Base-by-base conservation (phyloP, 2,113 vertebrate genomes). In the Euleptes europaea region DNA sequence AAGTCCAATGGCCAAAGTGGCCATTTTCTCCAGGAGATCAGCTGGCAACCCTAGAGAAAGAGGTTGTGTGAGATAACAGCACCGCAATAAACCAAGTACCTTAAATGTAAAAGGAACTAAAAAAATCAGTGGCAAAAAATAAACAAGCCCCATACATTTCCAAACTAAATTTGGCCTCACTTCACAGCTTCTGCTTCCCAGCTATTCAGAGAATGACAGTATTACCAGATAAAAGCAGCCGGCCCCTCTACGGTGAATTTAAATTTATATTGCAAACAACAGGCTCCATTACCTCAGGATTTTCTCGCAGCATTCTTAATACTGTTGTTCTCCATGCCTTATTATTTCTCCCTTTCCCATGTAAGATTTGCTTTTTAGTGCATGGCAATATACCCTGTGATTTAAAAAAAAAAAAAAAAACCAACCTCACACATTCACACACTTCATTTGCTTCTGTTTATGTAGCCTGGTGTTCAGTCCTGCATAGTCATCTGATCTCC, bases 211-310 rank as follows among this genome's bases (percentile, higher is more conserved):
- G 82, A 66, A 91, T 92, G 93, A 89, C 85, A 90, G 83, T 77
- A 89, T 88, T 90, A 95, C 92, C 93, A 93, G 93, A 95, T 95
- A 90, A 89, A 84, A 95, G 78, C 11, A 10, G 70, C 38, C 91
- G 84, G 84, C 87, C 92, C 78, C 90, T 86, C 72, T 90, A 92
- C 0, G 1, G 86, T 92, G 83, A 91, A 95, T 95, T 97, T 95
- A 96, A 96, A 96, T 96, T 94, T 94, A 96, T 95, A 95, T 95
- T 96, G 91, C 92, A 88, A 95, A 95, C 93, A 96, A 92, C 88
- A 96, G 92, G 95, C 93, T 96, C 94, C 92, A 95, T 95, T 96
- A 96, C 89, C 92, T 94, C 88, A 89, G 89, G 90, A 94, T 95
- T 91, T 95, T 94, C 90, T 93, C 17, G 10, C 88, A 93, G 88